Evolutionary conservation across 2,888 invertebrate species (phyloP).

Genomic region (Dicyrtoma fusca): DNA sequence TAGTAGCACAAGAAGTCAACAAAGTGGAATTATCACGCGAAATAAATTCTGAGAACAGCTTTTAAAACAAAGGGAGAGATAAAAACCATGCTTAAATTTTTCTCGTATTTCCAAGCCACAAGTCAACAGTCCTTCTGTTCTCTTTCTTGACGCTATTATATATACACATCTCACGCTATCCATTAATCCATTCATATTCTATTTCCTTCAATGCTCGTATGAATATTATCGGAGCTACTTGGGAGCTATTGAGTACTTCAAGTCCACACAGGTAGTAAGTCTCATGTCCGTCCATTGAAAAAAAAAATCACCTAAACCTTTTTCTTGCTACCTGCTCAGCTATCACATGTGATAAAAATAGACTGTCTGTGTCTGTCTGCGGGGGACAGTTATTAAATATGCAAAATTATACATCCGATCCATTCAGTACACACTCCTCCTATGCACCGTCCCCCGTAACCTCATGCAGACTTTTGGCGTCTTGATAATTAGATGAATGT

Average conservation of each 20-base stretch:
- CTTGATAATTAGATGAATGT: constrained; percentile 9
- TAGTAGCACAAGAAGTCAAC: too few relatives aligned
- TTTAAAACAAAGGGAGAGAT: constrained; percentile 6
- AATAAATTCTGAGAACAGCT: constrained; percentile 3
- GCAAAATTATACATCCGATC: background rate
- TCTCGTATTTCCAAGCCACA: background rate
- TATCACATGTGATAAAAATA: constrained; percentile 18
- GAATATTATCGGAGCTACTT: constrained; percentile 11
- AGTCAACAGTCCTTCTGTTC: too few relatives aligned
- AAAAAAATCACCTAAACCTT: constrained; percentile 14
- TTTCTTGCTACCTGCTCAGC: constrained; percentile 11
- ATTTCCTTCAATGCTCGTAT: background rate
- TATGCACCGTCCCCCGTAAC: background rate
- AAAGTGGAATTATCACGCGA: too few relatives aligned
- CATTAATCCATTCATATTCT: constrained; percentile 4
- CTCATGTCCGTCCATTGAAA: constrained; percentile 8
- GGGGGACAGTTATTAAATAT: constrained; percentile 6
- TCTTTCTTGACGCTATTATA: too few relatives aligned
- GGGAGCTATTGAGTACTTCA: background rate
- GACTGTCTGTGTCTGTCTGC: constrained; percentile 5
- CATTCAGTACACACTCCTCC: too few relatives aligned
- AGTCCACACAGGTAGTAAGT: constrained; percentile 13
- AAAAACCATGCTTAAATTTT: constrained; percentile 11
- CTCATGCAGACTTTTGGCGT: background rate
- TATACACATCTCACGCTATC: too few relatives aligned